These are phyloP conservation scores for Heliconius sara DNA, from an alignment of 2,888 invertebrate species.

Conservation along the genomic window DNA sequence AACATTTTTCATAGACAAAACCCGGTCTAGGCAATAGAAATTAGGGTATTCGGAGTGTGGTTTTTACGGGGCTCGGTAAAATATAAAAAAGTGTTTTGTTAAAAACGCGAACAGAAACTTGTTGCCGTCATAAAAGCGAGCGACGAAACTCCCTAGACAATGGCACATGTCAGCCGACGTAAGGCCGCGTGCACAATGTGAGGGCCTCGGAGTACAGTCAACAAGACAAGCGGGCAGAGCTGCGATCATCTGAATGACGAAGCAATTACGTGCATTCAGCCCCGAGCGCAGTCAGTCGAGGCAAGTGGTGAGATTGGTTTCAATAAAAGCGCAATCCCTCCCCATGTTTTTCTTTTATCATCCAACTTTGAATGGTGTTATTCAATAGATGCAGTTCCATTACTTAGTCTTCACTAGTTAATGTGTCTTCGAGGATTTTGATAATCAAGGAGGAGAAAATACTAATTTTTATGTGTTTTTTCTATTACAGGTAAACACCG, in stretches of 20 bases:
- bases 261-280: constrained; percentile 81
- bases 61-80: constrained; percentile 47
- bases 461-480: background rate
- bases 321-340: constrained; percentile 81
- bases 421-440: constrained; percentile 39
- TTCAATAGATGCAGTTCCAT: constrained; percentile 59
- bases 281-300: constrained; percentile 74
- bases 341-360: constrained; percentile 83
- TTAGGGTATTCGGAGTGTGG: constrained; percentile 50
- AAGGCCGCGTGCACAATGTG: constrained; percentile 72
- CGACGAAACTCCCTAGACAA: constrained; percentile 67
- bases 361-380: constrained; percentile 76
- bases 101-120: constrained; percentile 57
- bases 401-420: constrained; percentile 48
- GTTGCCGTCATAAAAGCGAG: constrained; percentile 68
- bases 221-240: constrained; percentile 77
- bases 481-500: constrained; percentile 4
- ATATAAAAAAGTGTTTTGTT: constrained; percentile 51
- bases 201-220: constrained; percentile 72
- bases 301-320: constrained; percentile 82
- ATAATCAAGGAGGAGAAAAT: background rate
- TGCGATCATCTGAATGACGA: constrained; percentile 81
- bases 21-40: constrained; percentile 51
- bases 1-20: constrained; percentile 53
- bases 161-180: constrained; percentile 70